phyloP scores from a whole-genome alignment of 2,797 vertebrate species.

The Neosilurus hyrtlii region DNA sequence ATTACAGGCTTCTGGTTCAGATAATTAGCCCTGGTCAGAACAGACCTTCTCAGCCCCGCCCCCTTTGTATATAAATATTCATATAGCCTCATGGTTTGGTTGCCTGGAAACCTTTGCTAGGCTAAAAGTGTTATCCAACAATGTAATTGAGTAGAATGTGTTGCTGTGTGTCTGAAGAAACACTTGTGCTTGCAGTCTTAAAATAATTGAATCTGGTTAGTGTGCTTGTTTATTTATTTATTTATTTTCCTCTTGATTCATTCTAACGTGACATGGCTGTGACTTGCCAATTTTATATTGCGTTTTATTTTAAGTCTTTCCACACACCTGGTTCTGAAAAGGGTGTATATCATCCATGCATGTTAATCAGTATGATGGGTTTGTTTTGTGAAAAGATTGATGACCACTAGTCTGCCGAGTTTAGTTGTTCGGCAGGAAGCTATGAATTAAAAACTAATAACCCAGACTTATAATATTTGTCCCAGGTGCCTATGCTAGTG shows the following conservation, averaged over 20 bases:
- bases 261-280: neutral
- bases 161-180: neutral
- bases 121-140: neutral
- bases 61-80: neutral
- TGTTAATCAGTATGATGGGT: neutral
- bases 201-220: neutral
- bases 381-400: neutral
- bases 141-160: neutral
- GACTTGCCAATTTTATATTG: neutral
- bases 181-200: neutral
- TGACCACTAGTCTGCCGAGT: neutral
- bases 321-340: neutral
- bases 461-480: neutral
- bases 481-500: neutral
- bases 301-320: neutral
- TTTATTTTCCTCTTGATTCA: neutral
- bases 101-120: neutral
- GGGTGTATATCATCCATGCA: neutral
- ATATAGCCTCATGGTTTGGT: neutral
- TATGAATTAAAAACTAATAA: neutral
- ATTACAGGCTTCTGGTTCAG: neutral
- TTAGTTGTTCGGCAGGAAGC: neutral
- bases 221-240: neutral
- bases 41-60: neutral
- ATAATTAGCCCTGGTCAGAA: neutral